A percentile compares a stretch with the other conserved stretches of the same genome.
Conservation (phyloP, 2,113 vertebrate species). For the Acrocephalus arundinaceus region DNA sequence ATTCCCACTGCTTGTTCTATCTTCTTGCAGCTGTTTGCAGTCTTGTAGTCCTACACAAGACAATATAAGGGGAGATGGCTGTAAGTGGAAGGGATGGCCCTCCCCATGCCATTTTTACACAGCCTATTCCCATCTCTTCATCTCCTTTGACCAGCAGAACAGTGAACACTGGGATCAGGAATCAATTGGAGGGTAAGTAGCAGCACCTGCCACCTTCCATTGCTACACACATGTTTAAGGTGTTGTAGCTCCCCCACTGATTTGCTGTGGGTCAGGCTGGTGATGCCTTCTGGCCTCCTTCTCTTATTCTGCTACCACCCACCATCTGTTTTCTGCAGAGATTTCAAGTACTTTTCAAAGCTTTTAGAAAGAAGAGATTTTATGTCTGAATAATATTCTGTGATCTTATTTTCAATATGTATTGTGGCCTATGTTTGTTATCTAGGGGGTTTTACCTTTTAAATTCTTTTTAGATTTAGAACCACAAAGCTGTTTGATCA, state of each 20-base stretch:
- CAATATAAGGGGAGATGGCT: not conserved
- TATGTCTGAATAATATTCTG: not conserved
- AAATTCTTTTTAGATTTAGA: not conserved
- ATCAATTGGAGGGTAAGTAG: rapidly evolving
- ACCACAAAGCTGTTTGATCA: not conserved
- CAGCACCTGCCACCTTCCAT: not conserved
- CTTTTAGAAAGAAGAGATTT: not conserved
- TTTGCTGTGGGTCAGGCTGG: not conserved
- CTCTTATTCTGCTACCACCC: not conserved
- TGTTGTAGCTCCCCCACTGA: not conserved
- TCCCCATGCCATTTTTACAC: not conserved
- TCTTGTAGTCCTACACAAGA: not conserved
- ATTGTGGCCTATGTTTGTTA: not conserved
- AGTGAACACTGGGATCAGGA: not conserved
- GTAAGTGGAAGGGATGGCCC: not conserved
- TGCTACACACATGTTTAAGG: not conserved
- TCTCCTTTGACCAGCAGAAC: not conserved
- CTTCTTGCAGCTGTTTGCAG: not conserved
- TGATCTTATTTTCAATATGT: not conserved
- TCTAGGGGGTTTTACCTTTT: not conserved
- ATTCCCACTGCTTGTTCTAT: not conserved
- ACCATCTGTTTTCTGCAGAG: not conserved
- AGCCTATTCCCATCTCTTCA: not conserved
- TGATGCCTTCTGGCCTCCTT: not conserved
- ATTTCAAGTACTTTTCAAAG: not conserved